phyloP scores from a whole-genome alignment of 2,797 vertebrate species.

The Sparus aurata region DNA sequence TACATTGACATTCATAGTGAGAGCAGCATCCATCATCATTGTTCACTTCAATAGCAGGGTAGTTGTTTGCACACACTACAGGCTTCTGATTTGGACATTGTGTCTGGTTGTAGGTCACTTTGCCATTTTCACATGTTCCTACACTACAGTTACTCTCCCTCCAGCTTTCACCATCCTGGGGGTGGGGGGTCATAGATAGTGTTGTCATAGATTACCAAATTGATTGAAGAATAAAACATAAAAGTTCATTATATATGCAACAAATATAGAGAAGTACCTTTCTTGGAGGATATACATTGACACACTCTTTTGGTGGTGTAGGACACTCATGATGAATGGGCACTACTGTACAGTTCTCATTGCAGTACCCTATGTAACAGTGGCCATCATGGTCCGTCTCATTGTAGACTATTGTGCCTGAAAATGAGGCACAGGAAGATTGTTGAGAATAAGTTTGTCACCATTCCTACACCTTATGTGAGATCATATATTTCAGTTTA shows the following conservation, averaged over 20 bases:
- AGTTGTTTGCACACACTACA: slow-evolving; percentile 86
- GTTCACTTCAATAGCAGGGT: slow-evolving; percentile 78
- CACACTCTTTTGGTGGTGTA: neutral
- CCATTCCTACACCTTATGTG: neutral
- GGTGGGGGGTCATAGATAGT: neutral
- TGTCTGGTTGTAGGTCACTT: slow-evolving; percentile 44
- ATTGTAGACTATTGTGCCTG: slow-evolving; percentile 83
- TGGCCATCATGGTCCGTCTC: slow-evolving; percentile 79
- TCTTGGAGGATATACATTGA: slow-evolving; percentile 26
- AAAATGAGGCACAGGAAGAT: slow-evolving; percentile 4
- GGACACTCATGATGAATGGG: rapidly evolving
- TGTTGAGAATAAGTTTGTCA: neutral
- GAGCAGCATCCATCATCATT: slow-evolving; percentile 86
- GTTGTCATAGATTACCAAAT: neutral
- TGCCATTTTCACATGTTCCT: slow-evolving; percentile 81
- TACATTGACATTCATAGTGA: slow-evolving; percentile 86
- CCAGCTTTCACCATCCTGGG: slow-evolving; percentile 88
- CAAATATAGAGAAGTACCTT: slow-evolving; percentile 36
- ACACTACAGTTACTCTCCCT: slow-evolving; percentile 80
- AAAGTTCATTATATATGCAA: neutral
- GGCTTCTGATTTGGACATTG: slow-evolving; percentile 73
- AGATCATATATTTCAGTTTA: neutral
- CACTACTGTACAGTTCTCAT: slow-evolving; percentile 58
- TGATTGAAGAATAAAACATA: neutral
- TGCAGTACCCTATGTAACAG: slow-evolving; percentile 79